Evolutionary conservation across 2,113 vertebrate genomes (phyloP).

Genomic region (Corapipo altera): DNA sequence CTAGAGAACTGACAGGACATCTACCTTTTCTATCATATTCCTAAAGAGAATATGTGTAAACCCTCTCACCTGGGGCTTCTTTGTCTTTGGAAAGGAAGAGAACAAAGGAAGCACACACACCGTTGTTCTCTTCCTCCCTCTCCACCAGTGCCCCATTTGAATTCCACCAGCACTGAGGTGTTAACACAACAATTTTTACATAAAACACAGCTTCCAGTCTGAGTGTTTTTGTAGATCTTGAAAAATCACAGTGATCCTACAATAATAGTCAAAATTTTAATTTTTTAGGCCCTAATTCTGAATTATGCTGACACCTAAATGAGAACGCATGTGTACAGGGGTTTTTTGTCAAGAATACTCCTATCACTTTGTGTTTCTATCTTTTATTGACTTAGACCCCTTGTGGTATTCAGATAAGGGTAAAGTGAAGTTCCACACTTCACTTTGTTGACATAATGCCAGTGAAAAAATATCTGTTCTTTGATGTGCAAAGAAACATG

Average conservation of each 20-base stretch:
- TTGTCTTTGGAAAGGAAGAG: neutral
- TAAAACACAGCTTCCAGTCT: neutral
- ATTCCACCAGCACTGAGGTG: neutral
- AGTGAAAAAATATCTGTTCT: neutral
- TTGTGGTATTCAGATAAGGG: neutral
- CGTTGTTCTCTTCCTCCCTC: neutral
- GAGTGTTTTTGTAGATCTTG: neutral
- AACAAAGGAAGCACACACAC: neutral
- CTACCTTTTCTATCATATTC: neutral
- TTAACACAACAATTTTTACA: neutral
- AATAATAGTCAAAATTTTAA: neutral
- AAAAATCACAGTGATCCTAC: neutral
- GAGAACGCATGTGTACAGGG: fast-evolving
- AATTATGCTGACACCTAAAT: neutral
- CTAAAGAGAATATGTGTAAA: neutral
- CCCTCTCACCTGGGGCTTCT: neutral
- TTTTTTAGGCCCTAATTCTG: neutral
- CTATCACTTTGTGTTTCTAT: neutral
- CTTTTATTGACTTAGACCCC: neutral
- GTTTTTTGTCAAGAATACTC: neutral
- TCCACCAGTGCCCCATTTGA: neutral
- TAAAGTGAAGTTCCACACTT: neutral
- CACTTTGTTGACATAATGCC: neutral
- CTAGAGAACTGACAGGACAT: neutral
- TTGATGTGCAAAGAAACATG: neutral